These are phyloP conservation scores for Eupithecia subumbrata DNA, from an alignment of 2,888 invertebrate species.

Conservation along the genomic window DNA sequence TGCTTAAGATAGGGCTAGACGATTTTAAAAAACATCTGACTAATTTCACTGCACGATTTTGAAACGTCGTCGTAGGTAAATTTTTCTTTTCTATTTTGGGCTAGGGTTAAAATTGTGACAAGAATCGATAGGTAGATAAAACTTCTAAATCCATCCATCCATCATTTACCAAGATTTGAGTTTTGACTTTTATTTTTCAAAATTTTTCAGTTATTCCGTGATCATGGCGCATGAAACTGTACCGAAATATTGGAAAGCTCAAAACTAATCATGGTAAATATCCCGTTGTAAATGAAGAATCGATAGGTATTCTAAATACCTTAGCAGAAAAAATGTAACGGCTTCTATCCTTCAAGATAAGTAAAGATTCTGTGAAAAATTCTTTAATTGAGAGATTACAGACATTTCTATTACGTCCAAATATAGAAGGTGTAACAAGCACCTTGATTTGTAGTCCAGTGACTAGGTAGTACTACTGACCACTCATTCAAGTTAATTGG, in stretches of 20 bases:
- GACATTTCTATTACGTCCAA: background rate
- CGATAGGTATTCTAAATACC: background rate
- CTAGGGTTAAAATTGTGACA: background rate
- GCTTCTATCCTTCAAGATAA: background rate
- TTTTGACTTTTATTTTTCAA: too few species aligned
- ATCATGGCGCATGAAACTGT: too few species aligned
- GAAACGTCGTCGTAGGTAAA: background rate
- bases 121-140: background rate
- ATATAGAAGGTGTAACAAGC: conserved; percentile 4
- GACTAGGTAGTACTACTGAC: background rate
- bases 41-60: background rate
- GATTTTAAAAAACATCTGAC: too few species aligned
- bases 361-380: background rate
- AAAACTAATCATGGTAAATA: too few species aligned
- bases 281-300: too few species aligned
- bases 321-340: background rate
- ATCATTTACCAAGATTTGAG: too few species aligned
- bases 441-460: background rate
- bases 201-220: too few species aligned
- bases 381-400: conserved; percentile 4
- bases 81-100: background rate
- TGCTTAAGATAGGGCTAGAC: too few species aligned
- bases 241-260: too few species aligned
- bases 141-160: too few species aligned
- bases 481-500: conserved; percentile 8